Conservation (phyloP, 1,140 invertebrate genomes). For the Metaphire vulgaris region DNA sequence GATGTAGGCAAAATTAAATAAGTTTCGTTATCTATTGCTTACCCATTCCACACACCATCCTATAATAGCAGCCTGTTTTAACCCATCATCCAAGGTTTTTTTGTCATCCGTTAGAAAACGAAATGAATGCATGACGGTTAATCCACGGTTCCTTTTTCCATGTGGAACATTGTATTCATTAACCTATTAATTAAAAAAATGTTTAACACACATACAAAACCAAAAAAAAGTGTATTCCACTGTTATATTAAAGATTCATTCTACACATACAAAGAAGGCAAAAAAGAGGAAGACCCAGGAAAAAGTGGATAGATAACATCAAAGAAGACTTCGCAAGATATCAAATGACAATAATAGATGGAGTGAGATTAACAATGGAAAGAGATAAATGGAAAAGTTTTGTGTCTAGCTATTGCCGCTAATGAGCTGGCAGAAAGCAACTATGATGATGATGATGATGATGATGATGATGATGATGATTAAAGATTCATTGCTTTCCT, state of each 20-base stretch:
- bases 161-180: conserved; percentile 55
- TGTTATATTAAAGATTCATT: background rate
- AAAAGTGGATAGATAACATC: no score
- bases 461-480: no score
- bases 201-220: conserved; percentile 19
- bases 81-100: conserved; percentile 63
- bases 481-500: no score
- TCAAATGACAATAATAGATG: background rate
- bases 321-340: background rate
- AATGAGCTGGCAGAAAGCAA: no score
- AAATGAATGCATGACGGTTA: conserved; percentile 73
- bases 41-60: conserved; percentile 94
- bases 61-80: conserved; percentile 71
- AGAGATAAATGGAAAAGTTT: no score
- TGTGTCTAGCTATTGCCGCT: no score
- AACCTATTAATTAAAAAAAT: conserved; percentile 43
- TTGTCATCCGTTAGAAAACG: conserved; percentile 59
- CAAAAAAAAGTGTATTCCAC: conserved; percentile 3
- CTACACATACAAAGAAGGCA: background rate
- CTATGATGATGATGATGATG: no score
- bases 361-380: no score
- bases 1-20: background rate
- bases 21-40: conserved; percentile 43
- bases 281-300: no score
- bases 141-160: conserved; percentile 63